Percentiles rank a stretch among this genome's conserved stretches.
Conservation (phyloP, 2,797 vertebrate genomes). For the Pagetopsis macropterus region DNA sequence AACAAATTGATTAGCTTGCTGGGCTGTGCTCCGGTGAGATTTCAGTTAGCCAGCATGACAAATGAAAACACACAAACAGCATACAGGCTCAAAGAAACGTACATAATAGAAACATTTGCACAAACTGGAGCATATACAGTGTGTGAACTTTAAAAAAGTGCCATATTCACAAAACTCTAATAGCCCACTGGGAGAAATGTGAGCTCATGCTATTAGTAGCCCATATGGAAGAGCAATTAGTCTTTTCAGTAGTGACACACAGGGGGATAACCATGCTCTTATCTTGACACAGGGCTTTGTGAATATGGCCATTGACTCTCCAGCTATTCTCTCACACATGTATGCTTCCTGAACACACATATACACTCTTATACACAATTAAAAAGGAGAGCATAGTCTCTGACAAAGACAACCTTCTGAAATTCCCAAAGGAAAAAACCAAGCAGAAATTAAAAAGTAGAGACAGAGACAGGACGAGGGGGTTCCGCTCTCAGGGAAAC, state of each 20-base stretch:
- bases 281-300: constrained; percentile 68
- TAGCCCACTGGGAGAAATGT: constrained; percentile 48
- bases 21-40: constrained; percentile 30
- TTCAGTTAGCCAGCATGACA: constrained; percentile 41
- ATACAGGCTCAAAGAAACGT: constrained; percentile 40
- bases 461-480: constrained; percentile 42
- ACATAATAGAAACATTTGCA: constrained; percentile 45
- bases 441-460: constrained; percentile 53
- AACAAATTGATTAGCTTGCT: constrained; percentile 55
- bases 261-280: constrained; percentile 62
- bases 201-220: constrained; percentile 74
- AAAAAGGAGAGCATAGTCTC: constrained; percentile 40
- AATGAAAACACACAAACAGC: constrained; percentile 28
- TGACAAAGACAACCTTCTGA: constrained; percentile 57
- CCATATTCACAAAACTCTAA: constrained; percentile 67
- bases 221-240: constrained; percentile 57
- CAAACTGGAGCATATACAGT: constrained; percentile 43
- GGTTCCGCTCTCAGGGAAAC: constrained; percentile 45
- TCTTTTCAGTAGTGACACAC: constrained; percentile 62
- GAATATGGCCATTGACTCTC: constrained; percentile 63
- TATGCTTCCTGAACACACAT: constrained; percentile 4
- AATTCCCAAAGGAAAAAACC: constrained; percentile 53
- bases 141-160: constrained; percentile 46
- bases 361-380: constrained; percentile 34
- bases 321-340: constrained; percentile 47